These are phyloP conservation scores for Matsumyia berberina DNA, from an alignment of 2,888 invertebrate genomes.

Conservation along the genomic window DNA sequence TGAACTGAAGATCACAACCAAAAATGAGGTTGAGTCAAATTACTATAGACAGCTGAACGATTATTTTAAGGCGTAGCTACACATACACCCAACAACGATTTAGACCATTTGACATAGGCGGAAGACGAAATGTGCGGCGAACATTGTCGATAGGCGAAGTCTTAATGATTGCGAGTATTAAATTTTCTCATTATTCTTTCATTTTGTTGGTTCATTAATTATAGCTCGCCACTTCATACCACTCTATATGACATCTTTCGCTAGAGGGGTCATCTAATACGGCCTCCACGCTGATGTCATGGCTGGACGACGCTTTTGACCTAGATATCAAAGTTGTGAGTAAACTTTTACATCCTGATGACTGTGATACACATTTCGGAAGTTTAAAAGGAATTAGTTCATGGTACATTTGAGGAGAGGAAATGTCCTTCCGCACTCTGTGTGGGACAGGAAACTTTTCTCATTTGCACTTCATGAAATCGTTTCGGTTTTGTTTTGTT, in stretches of 20 bases:
- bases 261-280: neutral
- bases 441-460: neutral
- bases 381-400: neutral
- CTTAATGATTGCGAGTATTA: neutral
- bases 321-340: neutral
- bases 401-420: neutral
- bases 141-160: neutral
- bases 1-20: neutral
- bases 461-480: neutral
- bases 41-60: slow-evolving; percentile 7
- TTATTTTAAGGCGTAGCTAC: neutral
- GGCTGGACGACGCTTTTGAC: neutral
- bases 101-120: neutral
- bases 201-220: slow-evolving; percentile 8
- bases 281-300: neutral
- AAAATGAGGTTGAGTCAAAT: neutral
- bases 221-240: neutral
- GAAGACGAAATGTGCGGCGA: neutral
- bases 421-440: neutral
- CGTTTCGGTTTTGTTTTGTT: neutral
- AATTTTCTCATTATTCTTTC: slow-evolving; percentile 3
- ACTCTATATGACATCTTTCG: neutral
- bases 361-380: neutral
- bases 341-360: neutral
- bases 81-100: neutral